A percentile compares a stretch with the other conserved stretches of the same genome.
phyloP scores from a whole-genome alignment of 2,888 invertebrate genomes.

The Andrena fulva region DNA sequence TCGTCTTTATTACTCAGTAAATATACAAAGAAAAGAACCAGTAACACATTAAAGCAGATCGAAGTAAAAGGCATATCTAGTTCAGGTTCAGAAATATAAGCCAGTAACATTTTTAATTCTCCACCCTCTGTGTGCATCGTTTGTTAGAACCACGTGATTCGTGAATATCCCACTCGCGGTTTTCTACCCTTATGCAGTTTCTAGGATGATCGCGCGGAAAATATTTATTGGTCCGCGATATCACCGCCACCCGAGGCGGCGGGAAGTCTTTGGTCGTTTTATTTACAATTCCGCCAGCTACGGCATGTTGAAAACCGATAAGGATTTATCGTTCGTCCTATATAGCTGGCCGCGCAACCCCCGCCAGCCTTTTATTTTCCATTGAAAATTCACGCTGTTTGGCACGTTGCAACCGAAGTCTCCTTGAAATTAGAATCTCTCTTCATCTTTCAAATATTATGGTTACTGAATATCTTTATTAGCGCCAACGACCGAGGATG shows the following conservation, averaged over 20 bases:
- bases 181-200: slow-evolving; percentile 21
- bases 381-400: slow-evolving; percentile 28
- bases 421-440: not conserved
- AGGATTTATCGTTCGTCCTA: slow-evolving; percentile 62
- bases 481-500: too few species aligned
- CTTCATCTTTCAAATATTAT: not conserved
- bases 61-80: too few species aligned
- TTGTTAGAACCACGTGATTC: slow-evolving; percentile 4
- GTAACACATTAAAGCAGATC: too few species aligned
- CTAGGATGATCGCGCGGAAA: slow-evolving; percentile 55
- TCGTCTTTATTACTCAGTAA: too few species aligned
- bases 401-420: not conserved
- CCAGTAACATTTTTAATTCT: too few species aligned
- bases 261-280: slow-evolving; percentile 53
- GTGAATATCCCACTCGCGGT: not conserved
- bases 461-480: too few species aligned
- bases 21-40: too few species aligned
- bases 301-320: slow-evolving; percentile 60
- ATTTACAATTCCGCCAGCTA: slow-evolving; percentile 54
- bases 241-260: slow-evolving; percentile 1
- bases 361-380: slow-evolving; percentile 19
- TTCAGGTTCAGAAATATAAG: too few species aligned
- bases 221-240: slow-evolving; percentile 63
- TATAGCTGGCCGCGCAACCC: slow-evolving; percentile 7
- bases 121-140: too few species aligned